Evolutionary conservation across 2,797 vertebrate species (phyloP), one percentile per base, ranked within the genome.

Genomic region (Microchirus variegatus): DNA sequence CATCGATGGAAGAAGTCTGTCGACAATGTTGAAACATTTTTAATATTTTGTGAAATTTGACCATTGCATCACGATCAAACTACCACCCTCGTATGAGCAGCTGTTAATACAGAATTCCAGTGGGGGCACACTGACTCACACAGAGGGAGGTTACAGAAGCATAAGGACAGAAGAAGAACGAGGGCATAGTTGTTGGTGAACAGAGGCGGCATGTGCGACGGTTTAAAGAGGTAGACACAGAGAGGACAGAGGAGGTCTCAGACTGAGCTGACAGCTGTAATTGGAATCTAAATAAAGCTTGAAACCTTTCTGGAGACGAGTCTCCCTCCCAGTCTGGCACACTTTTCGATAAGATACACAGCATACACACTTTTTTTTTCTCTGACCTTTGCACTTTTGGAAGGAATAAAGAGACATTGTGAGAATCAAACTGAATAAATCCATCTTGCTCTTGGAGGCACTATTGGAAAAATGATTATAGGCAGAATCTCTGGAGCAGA

Each of bases 211-310:
- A 8, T 31, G 31, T 31, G 31, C 3, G 31, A 31, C 5, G 31
- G 31, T 31, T 72, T 71, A 65, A 63, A 75, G 68, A 70, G 67
- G 46, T 42, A 56, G 53, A 67, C 59, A 52, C 57, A 31, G 31
- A 31, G 31, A 31, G 31, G 31, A 31, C 7, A 74, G 37, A 70
- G 63, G 82, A 81, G 71, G 70, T 48, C 72, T 77, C 74, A 77
- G 85, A 59, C 73, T 68, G 61, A 80, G 82, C 83, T 89, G 87
- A 90, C 89, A 88, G 78, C 65, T 87, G 85, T 90, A 92, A 93
- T 85, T 91, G 89, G 85, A 91, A 83, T 89, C 89, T 87, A 89
- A 90, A 85, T 86, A 89, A 85, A 87, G 86, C 70, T 84, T 87
- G 86, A 87, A 87, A 80, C 81, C 78, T 73, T 49, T 53, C 17